phyloP scores from a whole-genome alignment of 2,113 vertebrate species.

The Bubo blakistoni region DNA sequence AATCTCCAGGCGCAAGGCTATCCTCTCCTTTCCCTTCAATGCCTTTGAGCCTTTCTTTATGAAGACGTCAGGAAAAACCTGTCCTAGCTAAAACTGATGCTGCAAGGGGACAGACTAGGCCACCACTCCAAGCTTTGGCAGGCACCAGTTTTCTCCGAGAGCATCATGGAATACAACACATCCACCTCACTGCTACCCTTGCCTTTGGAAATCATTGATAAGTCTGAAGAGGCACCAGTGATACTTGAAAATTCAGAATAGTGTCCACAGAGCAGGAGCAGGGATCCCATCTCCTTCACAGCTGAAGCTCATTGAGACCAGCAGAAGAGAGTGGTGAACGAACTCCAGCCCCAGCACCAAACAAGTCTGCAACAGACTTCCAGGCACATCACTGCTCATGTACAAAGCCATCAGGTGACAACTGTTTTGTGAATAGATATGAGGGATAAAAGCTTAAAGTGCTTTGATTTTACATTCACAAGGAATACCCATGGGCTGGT shows the following conservation, averaged over 20 bases:
- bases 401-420: background rate
- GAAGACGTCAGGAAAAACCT: background rate
- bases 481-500: fast-evolving
- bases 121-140: background rate
- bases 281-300: background rate
- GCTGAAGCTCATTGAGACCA: background rate
- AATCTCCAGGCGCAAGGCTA: background rate
- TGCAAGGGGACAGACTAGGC: background rate
- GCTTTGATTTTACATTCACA: background rate
- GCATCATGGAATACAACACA: background rate
- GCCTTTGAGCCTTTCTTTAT: background rate
- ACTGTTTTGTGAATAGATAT: background rate
- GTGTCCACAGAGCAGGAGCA: background rate
- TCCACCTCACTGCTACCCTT: background rate
- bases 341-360: background rate
- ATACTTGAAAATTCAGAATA: background rate
- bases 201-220: background rate
- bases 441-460: background rate
- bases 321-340: background rate
- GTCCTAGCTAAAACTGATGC: background rate
- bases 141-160: background rate
- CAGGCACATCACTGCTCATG: background rate
- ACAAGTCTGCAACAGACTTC: background rate
- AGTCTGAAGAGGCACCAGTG: background rate
- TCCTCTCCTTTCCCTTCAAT: background rate